These are phyloP conservation scores for Lasius platythorax DNA, from an alignment of 2,888 invertebrate genomes.

Conservation along the genomic window DNA sequence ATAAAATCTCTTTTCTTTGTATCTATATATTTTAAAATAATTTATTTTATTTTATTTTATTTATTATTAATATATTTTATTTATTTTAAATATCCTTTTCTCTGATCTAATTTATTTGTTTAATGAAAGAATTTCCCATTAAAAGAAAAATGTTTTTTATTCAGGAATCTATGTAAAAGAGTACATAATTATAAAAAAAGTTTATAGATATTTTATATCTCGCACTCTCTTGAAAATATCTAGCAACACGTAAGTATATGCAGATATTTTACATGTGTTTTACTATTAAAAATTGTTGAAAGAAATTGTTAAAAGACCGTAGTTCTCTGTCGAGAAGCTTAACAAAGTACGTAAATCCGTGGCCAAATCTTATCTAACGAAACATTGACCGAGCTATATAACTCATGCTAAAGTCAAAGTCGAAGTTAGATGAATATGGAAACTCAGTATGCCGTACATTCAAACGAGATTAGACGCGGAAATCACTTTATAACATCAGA, in stretches of 20 bases:
- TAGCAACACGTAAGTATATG: not conserved
- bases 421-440: conserved; percentile 70
- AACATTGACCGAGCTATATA: conserved; percentile 33
- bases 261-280: not conserved
- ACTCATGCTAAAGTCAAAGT: conserved; percentile 62
- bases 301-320: not conserved
- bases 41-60: not conserved
- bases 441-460: conserved; percentile 58
- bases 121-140: not conserved
- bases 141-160: not conserved
- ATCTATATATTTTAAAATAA: not conserved
- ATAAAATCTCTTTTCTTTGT: not conserved
- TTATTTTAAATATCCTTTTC: not conserved
- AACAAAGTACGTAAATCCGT: not conserved
- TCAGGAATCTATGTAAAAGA: not conserved
- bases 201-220: not conserved
- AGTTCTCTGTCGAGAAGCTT: not conserved
- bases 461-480: conserved; percentile 62
- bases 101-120: not conserved
- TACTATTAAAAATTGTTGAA: not conserved
- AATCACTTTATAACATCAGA: conserved; percentile 60
- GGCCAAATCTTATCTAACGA: conserved; percentile 61
- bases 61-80: not conserved
- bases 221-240: not conserved
- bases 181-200: not conserved